Base-by-base conservation (phyloP, 2,797 vertebrate species). In the Alca torda region DNA sequence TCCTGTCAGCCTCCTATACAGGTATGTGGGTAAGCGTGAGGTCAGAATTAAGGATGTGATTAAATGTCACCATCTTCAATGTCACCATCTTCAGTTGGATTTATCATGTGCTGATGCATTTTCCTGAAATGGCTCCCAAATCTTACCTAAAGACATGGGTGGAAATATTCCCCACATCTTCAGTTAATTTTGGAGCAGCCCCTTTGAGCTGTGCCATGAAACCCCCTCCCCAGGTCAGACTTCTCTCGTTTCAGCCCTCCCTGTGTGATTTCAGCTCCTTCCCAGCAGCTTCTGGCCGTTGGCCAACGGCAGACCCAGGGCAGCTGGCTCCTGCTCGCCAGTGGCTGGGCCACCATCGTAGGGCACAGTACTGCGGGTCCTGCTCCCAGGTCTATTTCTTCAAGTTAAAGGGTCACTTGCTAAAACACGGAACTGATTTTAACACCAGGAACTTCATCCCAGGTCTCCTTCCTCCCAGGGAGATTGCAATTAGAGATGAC, bases 11-110 rank as follows among this genome's bases (percentile, higher is more conserved):
- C 15, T 87, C 48, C 43, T 63, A 1, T 63, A 39, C 31, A 50
- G 64, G 33, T 64, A 61, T 1, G 1, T 1, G 3, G 25, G 25
- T n/a, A 72, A 80, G 37, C 0, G 0, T 43, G 64, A 79, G 48
- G 28, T 59, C 39, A 65, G 79, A 89, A 91, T 87, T 74, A 88
- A 89, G 37, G 53, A n/a, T 50, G 28, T 61, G 61, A 61, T 83
- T 87, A 77, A 85, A 80, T 56, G 24, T 75, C 41, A 65, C 28
- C 17, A 28, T 8, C 45, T 91, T 95, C 56, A 85, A 80, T 56
- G 24, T 75, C 41, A 65, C 25, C 19, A 28, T 8, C 45, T 91
- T 95, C 56, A 57, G 2, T 33, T 57, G 14, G 24, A 65, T 85
- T 89, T 57, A 28, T 33, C 21, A 41, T 41, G 15, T 61, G 20